Base-by-base conservation (phyloP, 2,888 invertebrate species). In the Ophion costatus region DNA sequence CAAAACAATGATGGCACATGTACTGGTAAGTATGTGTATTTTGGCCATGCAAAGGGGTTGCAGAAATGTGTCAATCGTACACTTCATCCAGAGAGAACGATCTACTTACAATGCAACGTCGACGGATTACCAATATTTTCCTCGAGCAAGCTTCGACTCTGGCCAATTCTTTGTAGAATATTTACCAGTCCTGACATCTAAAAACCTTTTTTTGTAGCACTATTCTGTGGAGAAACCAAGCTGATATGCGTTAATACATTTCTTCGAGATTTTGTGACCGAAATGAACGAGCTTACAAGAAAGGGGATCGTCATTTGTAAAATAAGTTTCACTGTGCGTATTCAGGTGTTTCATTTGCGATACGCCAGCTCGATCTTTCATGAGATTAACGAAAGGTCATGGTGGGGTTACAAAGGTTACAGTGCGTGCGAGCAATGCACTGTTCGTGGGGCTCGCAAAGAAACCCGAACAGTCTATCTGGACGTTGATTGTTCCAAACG, bases 141-240 rank as follows among this genome's bases (percentile, higher is more conserved):
- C 33, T 85, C 87, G n/a, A 85, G 87, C 66, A 51, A 57, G 14
- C n/a, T 77, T 42, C 80, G 80, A 69, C 70, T 87, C 45, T 87
- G 86, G 83, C 81, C 83, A 24, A 84, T 86, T 64, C 56, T 86
- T 5, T 80, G 80, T 24, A 86, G 82, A 81, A 59, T 85, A 11
- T 73, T 73, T 64, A 74, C 22, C 11, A n/a, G 74, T 24, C 20
- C 22, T 14, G 76, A 83, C 22, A 64, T 83, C 17, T 81, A 84
- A 20, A 64, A 80, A 66, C 75, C 80, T 5, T 77, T 81, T 66
- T n/a, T 77, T 29, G 59, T 84, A 64, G 85, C 84, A 4, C 80
- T 82, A 20, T 86, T 80, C 67, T 80, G 61, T 56, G 86, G 86
- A n/a, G 73, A 83, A 61, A 45, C 74, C 0, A 87, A 86, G 38